phyloP scores from a whole-genome alignment of 2,888 invertebrate species.

The Protophormia terraenovae region DNA sequence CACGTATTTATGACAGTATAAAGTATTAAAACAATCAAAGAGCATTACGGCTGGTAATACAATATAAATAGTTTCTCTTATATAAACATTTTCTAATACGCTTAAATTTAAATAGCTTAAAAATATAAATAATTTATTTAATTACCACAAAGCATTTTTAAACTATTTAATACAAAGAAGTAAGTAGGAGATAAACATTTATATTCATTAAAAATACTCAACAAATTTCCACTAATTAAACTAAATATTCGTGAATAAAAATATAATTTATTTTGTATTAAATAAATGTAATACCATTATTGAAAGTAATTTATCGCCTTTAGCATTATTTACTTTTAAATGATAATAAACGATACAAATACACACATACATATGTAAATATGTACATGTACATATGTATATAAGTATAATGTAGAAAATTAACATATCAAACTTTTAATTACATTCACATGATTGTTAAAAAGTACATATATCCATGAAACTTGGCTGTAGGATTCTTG shows the following conservation, averaged over 20 bases:
- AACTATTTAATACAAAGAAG: background rate
- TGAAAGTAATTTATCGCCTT: slow-evolving; percentile 46
- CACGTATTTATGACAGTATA: too few species aligned
- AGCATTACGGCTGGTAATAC: too few species aligned
- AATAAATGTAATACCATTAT: slow-evolving; percentile 23
- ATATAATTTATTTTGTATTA: slow-evolving; percentile 1
- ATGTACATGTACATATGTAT: background rate
- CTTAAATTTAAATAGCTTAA: background rate
- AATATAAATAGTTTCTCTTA: too few species aligned
- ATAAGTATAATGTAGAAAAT: background rate
- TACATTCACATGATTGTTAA: slow-evolving; percentile 34
- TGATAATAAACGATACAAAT: background rate
- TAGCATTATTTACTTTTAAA: slow-evolving; percentile 21
- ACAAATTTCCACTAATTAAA: background rate
- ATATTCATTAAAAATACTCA: background rate
- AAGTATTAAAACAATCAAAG: too few species aligned
- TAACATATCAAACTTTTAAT: slow-evolving; percentile 50
- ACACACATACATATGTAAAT: background rate
- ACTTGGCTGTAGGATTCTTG: background rate
- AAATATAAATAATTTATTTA: background rate
- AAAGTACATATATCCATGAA: background rate
- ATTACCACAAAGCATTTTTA: background rate
- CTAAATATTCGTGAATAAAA: background rate
- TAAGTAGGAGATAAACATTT: background rate
- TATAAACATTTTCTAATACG: too few species aligned